Conservation (phyloP, 2,888 invertebrate genomes). For the Marasmarcha lunaedactyla region DNA sequence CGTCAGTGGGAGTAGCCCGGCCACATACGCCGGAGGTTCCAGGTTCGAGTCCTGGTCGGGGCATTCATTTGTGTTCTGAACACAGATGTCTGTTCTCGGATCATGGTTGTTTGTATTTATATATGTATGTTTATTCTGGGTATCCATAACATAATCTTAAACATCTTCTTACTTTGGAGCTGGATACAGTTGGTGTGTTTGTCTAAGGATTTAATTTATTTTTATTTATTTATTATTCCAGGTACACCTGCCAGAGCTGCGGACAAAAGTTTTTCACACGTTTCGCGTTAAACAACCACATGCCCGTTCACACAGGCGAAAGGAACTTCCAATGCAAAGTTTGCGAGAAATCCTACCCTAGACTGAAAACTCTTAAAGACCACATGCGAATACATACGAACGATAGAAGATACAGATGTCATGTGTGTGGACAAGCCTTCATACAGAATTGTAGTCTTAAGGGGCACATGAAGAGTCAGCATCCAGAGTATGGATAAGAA, state of each 20-base stretch:
- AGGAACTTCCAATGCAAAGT: slow-evolving; percentile 53
- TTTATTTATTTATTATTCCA: slow-evolving; percentile 15
- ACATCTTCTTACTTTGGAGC: no score
- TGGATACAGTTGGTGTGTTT: no score
- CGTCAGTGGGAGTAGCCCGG: no score
- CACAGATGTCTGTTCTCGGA: no score
- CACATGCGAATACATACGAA: slow-evolving; percentile 19
- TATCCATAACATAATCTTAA: no score
- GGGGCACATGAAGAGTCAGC: slow-evolving; percentile 56
- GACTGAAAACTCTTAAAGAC: slow-evolving; percentile 6
- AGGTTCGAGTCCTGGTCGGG: no score
- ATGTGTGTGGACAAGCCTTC: slow-evolving; percentile 54
- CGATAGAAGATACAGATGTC: slow-evolving; percentile 22
- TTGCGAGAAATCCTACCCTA: slow-evolving; percentile 35
- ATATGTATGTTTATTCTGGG: no score
- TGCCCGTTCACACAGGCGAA: slow-evolving; percentile 56
- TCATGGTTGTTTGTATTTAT: no score
- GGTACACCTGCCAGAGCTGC: slow-evolving; percentile 54
- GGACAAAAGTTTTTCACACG: slow-evolving; percentile 57
- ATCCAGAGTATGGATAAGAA: slow-evolving; percentile 47
- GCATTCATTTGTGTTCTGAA: no score
- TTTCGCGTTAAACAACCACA: slow-evolving; percentile 52
- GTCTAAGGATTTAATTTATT: no score
- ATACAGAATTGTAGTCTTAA: slow-evolving; percentile 58
- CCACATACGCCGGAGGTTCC: no score